A percentile compares a stretch with the other conserved stretches of the same genome.
Evolutionary conservation across 35 echinoderm and acorn worm species (phyloP).

Genomic region (Diadema setosum): DNA sequence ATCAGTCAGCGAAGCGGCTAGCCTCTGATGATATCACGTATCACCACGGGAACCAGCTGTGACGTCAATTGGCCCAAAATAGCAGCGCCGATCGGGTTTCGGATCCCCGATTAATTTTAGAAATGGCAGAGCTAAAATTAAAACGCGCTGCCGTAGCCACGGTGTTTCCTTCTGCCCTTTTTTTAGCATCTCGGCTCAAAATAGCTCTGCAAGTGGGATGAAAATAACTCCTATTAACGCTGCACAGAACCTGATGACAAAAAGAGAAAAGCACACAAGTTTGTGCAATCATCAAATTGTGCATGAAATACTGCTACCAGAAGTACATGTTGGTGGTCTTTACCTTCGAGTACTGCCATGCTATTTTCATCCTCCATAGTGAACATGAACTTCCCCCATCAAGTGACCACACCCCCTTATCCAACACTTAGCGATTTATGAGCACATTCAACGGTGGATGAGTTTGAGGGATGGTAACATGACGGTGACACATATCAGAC

Average conservation of each 20-base stretch:
- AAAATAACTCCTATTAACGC: background rate
- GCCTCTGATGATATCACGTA: conserved; percentile 34
- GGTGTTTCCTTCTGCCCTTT: background rate
- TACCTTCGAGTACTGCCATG: no score
- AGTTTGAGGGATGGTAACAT: no score
- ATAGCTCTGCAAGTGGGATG: background rate
- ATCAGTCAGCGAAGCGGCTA: conserved; percentile 11
- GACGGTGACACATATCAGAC: no score
- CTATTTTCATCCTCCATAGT: no score
- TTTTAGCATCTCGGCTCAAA: background rate
- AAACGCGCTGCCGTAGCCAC: conserved; percentile 9
- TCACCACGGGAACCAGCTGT: conserved; percentile 18
- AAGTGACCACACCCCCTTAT: no score
- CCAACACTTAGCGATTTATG: no score
- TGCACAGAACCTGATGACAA: background rate
- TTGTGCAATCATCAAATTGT: background rate
- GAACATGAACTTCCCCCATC: no score
- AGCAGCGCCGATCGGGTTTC: conserved; percentile 22
- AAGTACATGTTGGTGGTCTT: no score
- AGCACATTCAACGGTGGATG: no score
- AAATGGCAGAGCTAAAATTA: conserved; percentile 29
- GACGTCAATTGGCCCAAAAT: conserved; percentile 23
- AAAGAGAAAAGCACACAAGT: background rate
- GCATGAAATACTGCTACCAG: no score
- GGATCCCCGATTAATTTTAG: conserved; percentile 23